Evolutionary conservation across 2,888 invertebrate species (phyloP).

Genomic region (Neoaliturus tenellus): DNA sequence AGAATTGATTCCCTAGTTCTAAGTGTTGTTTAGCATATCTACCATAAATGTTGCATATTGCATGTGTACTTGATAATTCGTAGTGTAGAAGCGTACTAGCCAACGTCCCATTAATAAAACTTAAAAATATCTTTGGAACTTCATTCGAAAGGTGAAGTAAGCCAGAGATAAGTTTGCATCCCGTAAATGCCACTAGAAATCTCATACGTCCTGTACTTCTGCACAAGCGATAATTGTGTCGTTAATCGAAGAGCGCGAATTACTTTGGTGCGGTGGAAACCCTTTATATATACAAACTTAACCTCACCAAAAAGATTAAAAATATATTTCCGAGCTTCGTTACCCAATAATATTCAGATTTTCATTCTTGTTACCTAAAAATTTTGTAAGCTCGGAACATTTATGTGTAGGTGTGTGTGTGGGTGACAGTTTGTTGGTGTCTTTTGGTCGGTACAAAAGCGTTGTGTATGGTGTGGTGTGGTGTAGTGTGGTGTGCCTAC

Average conservation of each 20-base stretch:
- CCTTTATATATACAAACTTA: conserved; percentile 34
- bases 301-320: conserved; percentile 15
- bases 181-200: conserved; percentile 50
- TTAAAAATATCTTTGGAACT: conserved; percentile 47
- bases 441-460: conserved; percentile 26
- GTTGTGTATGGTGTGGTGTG: background rate
- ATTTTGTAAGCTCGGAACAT: background rate
- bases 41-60: conserved; percentile 25
- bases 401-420: background rate
- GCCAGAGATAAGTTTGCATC: conserved; percentile 35
- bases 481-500: conserved; percentile 45
- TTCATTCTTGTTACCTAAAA: conserved; percentile 29
- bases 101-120: background rate
- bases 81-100: conserved; percentile 54
- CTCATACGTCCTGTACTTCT: conserved; percentile 17
- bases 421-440: conserved; percentile 4
- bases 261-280: conserved; percentile 36
- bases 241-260: conserved; percentile 38
- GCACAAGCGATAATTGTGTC: conserved; percentile 49
- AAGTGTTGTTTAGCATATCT: conserved; percentile 8
- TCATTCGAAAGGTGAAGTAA: conserved; percentile 42
- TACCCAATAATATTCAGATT: background rate
- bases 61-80: background rate
- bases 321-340: conserved; percentile 26
- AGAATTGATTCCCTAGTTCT: conserved; percentile 47